Conservation (phyloP, 2,113 vertebrate genomes). For the Laticauda colubrina region DNA sequence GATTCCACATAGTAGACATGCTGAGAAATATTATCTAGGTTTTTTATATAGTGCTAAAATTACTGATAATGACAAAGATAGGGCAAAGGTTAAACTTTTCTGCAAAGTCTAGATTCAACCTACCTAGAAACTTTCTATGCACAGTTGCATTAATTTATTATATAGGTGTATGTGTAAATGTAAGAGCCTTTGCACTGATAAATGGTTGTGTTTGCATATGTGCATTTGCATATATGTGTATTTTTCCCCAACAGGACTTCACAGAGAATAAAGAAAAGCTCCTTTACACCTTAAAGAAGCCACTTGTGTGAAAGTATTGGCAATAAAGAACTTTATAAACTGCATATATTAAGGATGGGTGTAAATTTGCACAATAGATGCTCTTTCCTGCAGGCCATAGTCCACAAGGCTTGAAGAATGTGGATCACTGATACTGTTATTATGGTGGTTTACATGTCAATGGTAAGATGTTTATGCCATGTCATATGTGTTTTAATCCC, state of each 20-base stretch:
- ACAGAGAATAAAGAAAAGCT: not conserved
- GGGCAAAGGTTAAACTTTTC: not conserved
- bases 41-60: not conserved
- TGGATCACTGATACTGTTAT: slow-evolving; percentile 16
- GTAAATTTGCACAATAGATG: not conserved
- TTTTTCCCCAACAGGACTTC: not conserved
- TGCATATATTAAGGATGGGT: not conserved
- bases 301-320: not conserved
- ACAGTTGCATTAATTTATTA: not conserved
- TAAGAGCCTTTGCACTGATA: not conserved
- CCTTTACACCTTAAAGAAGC: not conserved
- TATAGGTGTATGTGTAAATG: not conserved
- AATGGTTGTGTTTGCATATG: not conserved
- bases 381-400: slow-evolving; percentile 7
- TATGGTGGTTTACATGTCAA: slow-evolving; percentile 25
- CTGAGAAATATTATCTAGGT: slow-evolving; percentile 13
- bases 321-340: not conserved
- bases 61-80: not conserved
- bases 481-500: slow-evolving; percentile 23
- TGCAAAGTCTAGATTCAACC: slow-evolving; percentile 2
- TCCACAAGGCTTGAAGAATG: slow-evolving; percentile 17
- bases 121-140: slow-evolving; percentile 8
- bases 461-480: slow-evolving; percentile 39
- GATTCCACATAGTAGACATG: slow-evolving; percentile 14
- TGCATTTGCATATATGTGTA: not conserved